phyloP scores from a whole-genome alignment of 64 coral and sea anemone genomes.

The Montipora cactus region DNA sequence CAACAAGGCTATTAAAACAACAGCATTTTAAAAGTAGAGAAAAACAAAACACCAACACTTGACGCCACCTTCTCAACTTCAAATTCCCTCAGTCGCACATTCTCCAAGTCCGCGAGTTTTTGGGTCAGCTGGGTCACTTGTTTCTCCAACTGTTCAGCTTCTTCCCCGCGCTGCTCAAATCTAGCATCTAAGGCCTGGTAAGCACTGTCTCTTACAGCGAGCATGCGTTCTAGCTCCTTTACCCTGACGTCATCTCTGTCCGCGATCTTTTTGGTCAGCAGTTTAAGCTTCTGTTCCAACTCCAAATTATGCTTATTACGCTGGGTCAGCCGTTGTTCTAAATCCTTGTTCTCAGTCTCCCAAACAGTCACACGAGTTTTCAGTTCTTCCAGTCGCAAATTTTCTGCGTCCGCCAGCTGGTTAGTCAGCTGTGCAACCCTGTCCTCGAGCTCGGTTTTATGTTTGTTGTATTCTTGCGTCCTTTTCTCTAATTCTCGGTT shows the following conservation, averaged over 20 bases:
- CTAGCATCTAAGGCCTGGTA: conserved; percentile 31
- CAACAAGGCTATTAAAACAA: background rate
- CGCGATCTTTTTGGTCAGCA: conserved; percentile 81
- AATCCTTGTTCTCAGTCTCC: conserved; percentile 64
- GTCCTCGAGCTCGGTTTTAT: conserved; percentile 47
- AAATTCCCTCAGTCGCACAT: conserved; percentile 45
- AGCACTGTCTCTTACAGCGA: conserved; percentile 53
- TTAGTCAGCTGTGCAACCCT: conserved; percentile 15
- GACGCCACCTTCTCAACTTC: conserved; percentile 87
- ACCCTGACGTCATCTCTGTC: conserved; percentile 78
- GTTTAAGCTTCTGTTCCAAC: conserved; percentile 62
- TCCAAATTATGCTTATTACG: conserved; percentile 48
- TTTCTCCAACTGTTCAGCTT: conserved; percentile 71
- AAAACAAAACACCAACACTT: conserved; percentile 42
- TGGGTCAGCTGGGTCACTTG: conserved; percentile 89
- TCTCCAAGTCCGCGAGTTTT: conserved; percentile 76
- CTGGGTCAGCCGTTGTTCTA: conserved; percentile 65
- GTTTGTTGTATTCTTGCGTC: conserved; percentile 34
- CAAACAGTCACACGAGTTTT: conserved; percentile 36
- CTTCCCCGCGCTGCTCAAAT: conserved; percentile 33
- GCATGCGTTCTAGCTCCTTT: conserved; percentile 50
- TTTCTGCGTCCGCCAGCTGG: conserved; percentile 60
- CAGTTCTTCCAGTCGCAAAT: conserved; percentile 27
- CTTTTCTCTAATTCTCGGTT: conserved; percentile 65
- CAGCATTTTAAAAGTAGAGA: background rate